phyloP scores from a whole-genome alignment of 2,888 invertebrate genomes.

The Nomada ruficornis region DNA sequence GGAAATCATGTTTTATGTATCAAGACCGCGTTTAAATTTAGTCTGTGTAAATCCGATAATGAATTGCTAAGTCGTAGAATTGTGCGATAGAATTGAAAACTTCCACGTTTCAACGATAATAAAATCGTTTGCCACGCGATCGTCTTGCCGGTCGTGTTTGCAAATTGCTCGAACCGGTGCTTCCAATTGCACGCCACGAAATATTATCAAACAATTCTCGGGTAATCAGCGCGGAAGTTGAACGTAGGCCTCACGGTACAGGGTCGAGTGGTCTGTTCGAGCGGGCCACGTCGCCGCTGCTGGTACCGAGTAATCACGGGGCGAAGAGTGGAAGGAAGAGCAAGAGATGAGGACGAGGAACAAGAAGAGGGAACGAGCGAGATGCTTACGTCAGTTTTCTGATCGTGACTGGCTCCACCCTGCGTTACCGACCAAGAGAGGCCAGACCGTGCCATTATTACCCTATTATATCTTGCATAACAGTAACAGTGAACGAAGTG shows the following conservation, averaged over 20 bases:
- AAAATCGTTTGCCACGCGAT: constrained; percentile 10
- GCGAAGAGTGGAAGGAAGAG: constrained; percentile 40
- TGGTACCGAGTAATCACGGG: constrained; percentile 54
- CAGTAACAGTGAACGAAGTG: constrained; percentile 81
- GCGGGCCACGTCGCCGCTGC: constrained; percentile 27
- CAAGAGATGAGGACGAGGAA: constrained; percentile 63
- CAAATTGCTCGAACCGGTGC: constrained; percentile 5
- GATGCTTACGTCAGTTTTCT: constrained; percentile 81
- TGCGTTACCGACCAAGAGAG: constrained; percentile 77
- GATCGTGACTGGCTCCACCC: constrained; percentile 84
- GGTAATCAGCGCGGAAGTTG: constrained; percentile 67
- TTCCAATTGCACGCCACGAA: constrained; percentile 33
- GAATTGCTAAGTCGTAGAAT: neutral
- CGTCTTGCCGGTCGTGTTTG: neutral
- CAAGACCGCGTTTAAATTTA: neutral
- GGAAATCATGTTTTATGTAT: neutral
- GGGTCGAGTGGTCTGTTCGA: constrained; percentile 40
- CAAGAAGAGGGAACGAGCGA: constrained; percentile 76
- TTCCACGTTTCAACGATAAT: neutral
- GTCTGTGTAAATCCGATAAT: neutral
- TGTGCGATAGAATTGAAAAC: neutral
- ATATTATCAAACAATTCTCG: constrained; percentile 57
- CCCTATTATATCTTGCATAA: constrained; percentile 83
- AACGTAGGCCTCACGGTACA: constrained; percentile 34
- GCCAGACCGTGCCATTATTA: constrained; percentile 81